Base-by-base conservation (phyloP, 2,888 invertebrate species). In the Hetaerina titia region DNA sequence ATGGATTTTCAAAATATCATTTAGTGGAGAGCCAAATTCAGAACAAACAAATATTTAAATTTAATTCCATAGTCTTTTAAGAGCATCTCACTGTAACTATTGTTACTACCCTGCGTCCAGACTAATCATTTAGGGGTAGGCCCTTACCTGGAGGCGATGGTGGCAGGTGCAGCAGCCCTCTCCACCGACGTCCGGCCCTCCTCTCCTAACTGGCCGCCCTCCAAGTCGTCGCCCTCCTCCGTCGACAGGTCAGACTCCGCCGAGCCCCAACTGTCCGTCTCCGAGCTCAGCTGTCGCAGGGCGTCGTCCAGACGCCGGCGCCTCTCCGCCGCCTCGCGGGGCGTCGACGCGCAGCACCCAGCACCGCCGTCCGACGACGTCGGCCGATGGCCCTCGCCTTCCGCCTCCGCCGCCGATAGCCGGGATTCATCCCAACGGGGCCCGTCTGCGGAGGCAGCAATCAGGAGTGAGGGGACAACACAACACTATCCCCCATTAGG, bases 391-490 rank as follows among this genome's bases (percentile, higher is more conserved):
- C 96, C 97, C 96, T 96, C 96, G 96, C 95, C 96, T 96, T 97
- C 97, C 96, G 97, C 97, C 95, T 97, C 96, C 97, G 97, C 96
- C 97, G 96, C 98, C 97, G 98, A 98, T 98, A 98, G 98, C 96
- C 98, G 98, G 97, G 98, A 98, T 95, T 98, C 98, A 96, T 97
- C 97, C 97, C 98, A 97, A 97, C 98, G 98, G 96, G 98, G 98
- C 97, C 98, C 98, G 98, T 98, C 98, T 98, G 97, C 45, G 97
- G 97, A n/a, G 0, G 63, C 95, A n/a, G 17, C 64, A 57, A 25
- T 60, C 45, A 45, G 45, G 45, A 45, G 45, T 1, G 4, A 45
- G 45, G 45, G 45, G 45, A 45, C 45, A 45, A 45, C 45, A 45
- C 45, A 45, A 1, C 45, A 45, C 45, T 45, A 45, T 45, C 45